Evolutionary conservation across 2,113 vertebrate genomes (phyloP).

Genomic region (Castor canadensis): DNA sequence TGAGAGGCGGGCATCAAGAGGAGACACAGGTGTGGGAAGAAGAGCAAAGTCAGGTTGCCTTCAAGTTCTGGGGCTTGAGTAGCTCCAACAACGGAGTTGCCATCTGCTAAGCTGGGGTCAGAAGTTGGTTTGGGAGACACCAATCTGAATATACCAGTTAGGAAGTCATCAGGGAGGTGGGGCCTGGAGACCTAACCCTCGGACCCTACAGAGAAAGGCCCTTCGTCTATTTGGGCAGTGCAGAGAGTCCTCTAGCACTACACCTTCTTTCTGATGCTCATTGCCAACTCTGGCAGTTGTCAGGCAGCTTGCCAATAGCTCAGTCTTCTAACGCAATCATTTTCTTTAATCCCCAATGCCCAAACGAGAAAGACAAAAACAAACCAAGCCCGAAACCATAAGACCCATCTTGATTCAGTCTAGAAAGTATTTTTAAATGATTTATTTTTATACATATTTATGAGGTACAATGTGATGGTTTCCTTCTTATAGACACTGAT

Average conservation of each 20-base stretch:
- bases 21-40: no score
- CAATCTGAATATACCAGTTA: no score
- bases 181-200: neutral
- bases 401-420: accelerated
- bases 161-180: no score
- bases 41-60: neutral
- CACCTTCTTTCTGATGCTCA: no score
- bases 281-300: neutral
- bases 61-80: neutral
- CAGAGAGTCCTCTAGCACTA: neutral
- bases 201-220: neutral
- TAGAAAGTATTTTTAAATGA: no score
- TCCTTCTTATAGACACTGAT: no score
- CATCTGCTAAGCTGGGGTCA: neutral
- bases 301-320: neutral
- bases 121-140: neutral
- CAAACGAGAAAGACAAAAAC: neutral
- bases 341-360: neutral
- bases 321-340: neutral
- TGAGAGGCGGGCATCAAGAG: neutral
- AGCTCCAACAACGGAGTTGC: neutral
- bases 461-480: no score
- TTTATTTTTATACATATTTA: no score
- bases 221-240: neutral
- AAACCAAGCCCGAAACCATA: no score